These are phyloP conservation scores for Beroe forskalii DNA, from an alignment of 37 sponge, comb jelly and placozoan species.

Conservation along the genomic window DNA sequence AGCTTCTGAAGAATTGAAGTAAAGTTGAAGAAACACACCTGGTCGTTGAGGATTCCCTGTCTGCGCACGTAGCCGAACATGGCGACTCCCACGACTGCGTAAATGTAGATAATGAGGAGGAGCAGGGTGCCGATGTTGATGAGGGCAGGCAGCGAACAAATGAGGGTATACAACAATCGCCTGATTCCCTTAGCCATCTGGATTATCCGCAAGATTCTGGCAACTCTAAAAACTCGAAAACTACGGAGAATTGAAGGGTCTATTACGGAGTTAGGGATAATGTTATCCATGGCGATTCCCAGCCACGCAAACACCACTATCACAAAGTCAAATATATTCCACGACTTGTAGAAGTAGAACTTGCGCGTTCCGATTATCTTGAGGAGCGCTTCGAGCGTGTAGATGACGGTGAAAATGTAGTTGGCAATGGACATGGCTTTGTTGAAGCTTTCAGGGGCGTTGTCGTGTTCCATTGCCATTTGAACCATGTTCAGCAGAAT, in stretches of 20 bases:
- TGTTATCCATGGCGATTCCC: conserved; percentile 60
- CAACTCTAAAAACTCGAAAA: conserved; percentile 64
- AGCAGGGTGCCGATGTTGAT: conserved; percentile 66
- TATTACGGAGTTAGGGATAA: not conserved
- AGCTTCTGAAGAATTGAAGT: no score
- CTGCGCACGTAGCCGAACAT: conserved; percentile 63
- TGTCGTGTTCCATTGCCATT: conserved; percentile 63
- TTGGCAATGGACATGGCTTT: conserved; percentile 20
- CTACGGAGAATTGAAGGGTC: conserved; percentile 52
- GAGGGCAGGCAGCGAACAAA: conserved; percentile 66
- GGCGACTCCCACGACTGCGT: conserved; percentile 65
- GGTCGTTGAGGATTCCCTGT: conserved; percentile 52
- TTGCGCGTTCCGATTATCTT: conserved; percentile 63
- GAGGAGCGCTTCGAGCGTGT: conserved; percentile 66
- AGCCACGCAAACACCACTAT: conserved; percentile 58
- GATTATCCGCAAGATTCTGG: conserved; percentile 55
- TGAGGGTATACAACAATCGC: conserved; percentile 49
- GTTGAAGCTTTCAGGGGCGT: not conserved
- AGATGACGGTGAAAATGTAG: conserved; percentile 62
- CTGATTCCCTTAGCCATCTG: conserved; percentile 65
- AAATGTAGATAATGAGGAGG: conserved; percentile 66
- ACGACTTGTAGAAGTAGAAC: conserved; percentile 60
- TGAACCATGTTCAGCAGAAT: conserved; percentile 65
- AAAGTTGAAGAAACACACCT: not conserved
- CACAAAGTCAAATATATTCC: conserved; percentile 68